phyloP scores from a whole-genome alignment of 2,888 invertebrate genomes.

The Chorisops tibialis region DNA sequence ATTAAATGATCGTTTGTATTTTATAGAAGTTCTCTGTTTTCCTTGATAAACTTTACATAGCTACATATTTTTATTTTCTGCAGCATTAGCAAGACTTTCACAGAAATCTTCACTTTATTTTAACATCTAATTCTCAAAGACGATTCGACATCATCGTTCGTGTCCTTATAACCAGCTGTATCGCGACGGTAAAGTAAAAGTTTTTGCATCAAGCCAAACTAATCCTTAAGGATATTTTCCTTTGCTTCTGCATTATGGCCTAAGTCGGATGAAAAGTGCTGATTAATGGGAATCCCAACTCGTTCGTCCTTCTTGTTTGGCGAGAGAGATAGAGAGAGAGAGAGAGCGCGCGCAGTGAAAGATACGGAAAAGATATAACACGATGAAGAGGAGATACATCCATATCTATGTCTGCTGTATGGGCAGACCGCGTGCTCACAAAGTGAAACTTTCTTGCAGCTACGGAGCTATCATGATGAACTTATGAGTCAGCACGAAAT shows the following conservation, averaged over 20 bases:
- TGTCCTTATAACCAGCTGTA: background rate
- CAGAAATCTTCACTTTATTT: too few species aligned
- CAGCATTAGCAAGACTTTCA: too few species aligned
- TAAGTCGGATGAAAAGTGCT: slow-evolving; percentile 15
- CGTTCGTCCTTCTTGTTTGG: background rate
- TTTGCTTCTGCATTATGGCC: background rate
- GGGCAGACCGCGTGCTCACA: background rate
- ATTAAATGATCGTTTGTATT: too few species aligned
- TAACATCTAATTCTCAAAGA: too few species aligned
- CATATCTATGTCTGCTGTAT: too few species aligned
- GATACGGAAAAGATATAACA: background rate
- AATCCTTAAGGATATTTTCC: background rate
- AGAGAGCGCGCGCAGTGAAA: background rate
- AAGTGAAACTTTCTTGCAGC: slow-evolving; percentile 2
- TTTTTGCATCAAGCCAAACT: background rate
- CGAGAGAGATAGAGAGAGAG: too few species aligned
- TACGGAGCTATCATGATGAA: slow-evolving; percentile 9
- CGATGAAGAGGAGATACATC: slow-evolving; percentile 6
- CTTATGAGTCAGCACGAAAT: slow-evolving; percentile 25
- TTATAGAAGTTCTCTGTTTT: too few species aligned
- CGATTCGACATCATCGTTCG: too few species aligned
- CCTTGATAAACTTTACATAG: too few species aligned
- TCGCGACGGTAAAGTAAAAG: background rate
- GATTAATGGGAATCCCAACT: slow-evolving; percentile 3
- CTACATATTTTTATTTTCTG: too few species aligned